Percentiles rank a stretch among this genome's conserved stretches.
These are phyloP conservation scores for Stegophylla sp. DNA, from an alignment of 2,888 invertebrate species.

Conservation along the genomic window DNA sequence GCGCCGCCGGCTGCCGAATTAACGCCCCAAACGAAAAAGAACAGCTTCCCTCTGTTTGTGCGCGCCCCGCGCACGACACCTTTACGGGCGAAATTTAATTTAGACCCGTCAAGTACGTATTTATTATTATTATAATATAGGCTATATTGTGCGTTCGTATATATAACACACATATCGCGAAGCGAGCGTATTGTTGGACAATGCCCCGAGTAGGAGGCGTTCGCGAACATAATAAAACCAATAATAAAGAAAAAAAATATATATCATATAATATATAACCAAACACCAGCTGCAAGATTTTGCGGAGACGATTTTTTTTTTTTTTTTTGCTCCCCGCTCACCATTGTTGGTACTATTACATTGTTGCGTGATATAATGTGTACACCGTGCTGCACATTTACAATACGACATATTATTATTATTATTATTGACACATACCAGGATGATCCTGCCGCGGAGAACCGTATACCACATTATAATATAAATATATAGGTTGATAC, in stretches of 20 bases:
- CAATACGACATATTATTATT: neutral
- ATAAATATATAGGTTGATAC: too few species aligned
- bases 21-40: slow-evolving; percentile 37
- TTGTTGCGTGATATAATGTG: neutral
- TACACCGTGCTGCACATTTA: neutral
- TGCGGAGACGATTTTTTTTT: neutral
- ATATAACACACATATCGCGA: neutral
- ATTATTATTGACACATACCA: neutral
- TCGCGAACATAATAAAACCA: neutral
- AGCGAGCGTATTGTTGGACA: neutral
- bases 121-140: neutral
- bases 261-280: too few species aligned
- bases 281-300: slow-evolving; percentile 30
- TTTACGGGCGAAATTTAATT: slow-evolving; percentile 49
- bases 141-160: neutral
- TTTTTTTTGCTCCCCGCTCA: neutral
- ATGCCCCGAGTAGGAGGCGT: slow-evolving; percentile 33
- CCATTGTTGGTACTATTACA: neutral
- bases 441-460: neutral
- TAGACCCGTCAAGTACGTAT: slow-evolving; percentile 22
- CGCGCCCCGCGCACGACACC: slow-evolving; percentile 43
- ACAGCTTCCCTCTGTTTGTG: slow-evolving; percentile 29
- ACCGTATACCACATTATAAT: neutral
- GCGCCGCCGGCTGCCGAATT: slow-evolving; percentile 24
- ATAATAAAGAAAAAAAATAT: neutral